Conservation (phyloP, 2,797 vertebrate species). For the Anomalospiza imberbis region DNA sequence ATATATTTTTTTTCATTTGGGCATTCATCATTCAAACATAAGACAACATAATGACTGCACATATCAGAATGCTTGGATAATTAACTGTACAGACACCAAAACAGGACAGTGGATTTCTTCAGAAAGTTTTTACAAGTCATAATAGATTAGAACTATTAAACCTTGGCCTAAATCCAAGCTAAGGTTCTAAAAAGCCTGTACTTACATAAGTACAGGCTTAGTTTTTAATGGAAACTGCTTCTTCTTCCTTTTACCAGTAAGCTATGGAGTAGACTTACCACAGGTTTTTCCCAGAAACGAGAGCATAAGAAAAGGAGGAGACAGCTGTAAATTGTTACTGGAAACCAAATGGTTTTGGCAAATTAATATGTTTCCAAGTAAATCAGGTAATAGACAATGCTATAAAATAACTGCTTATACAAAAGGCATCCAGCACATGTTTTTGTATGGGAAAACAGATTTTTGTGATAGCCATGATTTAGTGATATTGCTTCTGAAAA, state of each 20-base stretch:
- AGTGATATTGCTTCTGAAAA: not conserved
- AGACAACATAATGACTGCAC: not conserved
- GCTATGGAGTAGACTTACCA: not conserved
- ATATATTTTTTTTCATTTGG: not conserved
- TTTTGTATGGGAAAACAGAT: not conserved
- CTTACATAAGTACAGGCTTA: not conserved
- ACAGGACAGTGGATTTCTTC: not conserved
- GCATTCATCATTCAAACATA: not conserved
- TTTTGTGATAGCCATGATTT: not conserved
- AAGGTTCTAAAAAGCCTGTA: slow-evolving; percentile 29
- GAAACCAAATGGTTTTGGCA: slow-evolving; percentile 4
- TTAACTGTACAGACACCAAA: not conserved
- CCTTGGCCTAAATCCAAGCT: slow-evolving; percentile 22
- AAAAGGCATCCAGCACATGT: not conserved
- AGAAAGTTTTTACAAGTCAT: slow-evolving; percentile 1
- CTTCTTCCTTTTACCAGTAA: slow-evolving; percentile 33
- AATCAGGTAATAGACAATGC: not conserved
- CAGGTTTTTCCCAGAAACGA: slow-evolving; percentile 10
- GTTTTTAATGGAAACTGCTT: not conserved
- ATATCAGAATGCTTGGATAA: not conserved
- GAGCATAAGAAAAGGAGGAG: not conserved
- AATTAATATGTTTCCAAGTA: not conserved
- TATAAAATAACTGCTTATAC: not conserved
- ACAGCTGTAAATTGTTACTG: not conserved
- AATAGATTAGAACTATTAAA: slow-evolving; percentile 38